These are phyloP conservation scores for Phodopus roborovskii DNA, from an alignment of 2,113 vertebrate genomes.

Conservation along the genomic window DNA sequence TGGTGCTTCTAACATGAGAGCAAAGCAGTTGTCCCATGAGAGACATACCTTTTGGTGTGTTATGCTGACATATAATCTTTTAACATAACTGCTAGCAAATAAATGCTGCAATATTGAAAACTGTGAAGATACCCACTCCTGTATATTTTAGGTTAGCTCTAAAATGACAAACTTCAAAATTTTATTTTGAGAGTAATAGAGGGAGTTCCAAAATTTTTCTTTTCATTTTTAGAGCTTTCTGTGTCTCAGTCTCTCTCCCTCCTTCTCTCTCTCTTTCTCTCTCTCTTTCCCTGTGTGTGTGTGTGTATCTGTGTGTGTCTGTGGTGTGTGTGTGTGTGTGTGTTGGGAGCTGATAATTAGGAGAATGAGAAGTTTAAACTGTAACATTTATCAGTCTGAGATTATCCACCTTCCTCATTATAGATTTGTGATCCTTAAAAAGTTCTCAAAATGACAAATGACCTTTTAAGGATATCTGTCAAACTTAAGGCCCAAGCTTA, in stretches of 20 bases:
- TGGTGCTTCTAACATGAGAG: background rate
- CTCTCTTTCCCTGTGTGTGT: background rate
- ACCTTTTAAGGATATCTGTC: background rate
- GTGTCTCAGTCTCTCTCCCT: background rate
- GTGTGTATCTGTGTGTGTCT: background rate
- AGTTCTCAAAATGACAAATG: background rate
- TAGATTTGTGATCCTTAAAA: background rate
- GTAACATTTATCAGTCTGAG: background rate
- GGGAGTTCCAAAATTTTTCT: background rate
- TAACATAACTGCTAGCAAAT: background rate
- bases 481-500: background rate
- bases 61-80: background rate
- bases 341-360: background rate
- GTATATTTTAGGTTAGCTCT: background rate
- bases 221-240: background rate
- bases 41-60: background rate
- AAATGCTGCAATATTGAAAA: background rate
- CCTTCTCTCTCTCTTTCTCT: background rate
- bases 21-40: background rate
- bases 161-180: background rate
- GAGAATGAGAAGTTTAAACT: background rate
- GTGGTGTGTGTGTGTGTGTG: background rate
- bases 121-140: background rate
- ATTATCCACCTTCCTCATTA: background rate
- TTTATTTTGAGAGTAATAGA: background rate